phyloP scores from a whole-genome alignment of 2,113 vertebrate species.

The Oxygymnocypris stewartii region DNA sequence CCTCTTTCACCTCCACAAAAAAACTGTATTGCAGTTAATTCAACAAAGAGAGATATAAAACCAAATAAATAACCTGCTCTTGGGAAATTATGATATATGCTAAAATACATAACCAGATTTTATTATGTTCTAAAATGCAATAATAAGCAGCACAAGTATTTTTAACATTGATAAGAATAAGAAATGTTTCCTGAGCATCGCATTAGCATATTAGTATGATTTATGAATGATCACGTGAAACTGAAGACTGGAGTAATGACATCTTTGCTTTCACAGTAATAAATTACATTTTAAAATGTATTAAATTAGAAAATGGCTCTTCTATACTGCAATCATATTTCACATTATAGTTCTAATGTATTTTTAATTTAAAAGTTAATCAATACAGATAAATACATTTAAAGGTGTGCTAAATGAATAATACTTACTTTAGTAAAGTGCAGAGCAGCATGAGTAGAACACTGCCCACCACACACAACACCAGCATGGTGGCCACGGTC shows the following conservation, averaged over 20 bases:
- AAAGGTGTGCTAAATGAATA: not conserved
- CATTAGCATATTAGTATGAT: not conserved
- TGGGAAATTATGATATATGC: no score
- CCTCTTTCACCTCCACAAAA: not conserved
- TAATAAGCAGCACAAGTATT: no score
- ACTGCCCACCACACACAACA: constrained; percentile 84
- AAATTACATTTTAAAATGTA: no score
- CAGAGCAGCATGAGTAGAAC: constrained; percentile 81
- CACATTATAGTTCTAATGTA: not conserved
- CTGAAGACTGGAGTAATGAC: no score
- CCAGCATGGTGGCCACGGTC: constrained; percentile 85
- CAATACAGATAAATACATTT: not conserved
- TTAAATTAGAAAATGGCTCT: no score
- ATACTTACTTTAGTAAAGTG: constrained; percentile 89
- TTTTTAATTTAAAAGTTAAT: not conserved
- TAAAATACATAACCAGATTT: no score
- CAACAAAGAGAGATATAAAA: not conserved
- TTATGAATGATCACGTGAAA: not conserved
- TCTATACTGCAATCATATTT: not conserved
- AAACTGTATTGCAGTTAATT: not conserved
- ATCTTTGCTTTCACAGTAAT: no score
- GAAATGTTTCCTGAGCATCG: no score
- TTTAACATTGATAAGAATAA: no score
- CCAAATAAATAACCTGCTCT: not conserved
- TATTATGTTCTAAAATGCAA: no score